Percentiles rank a stretch among this genome's conserved stretches.
Evolutionary conservation across 2,888 invertebrate genomes (phyloP).

Genomic region (Mylabris sibirica): DNA sequence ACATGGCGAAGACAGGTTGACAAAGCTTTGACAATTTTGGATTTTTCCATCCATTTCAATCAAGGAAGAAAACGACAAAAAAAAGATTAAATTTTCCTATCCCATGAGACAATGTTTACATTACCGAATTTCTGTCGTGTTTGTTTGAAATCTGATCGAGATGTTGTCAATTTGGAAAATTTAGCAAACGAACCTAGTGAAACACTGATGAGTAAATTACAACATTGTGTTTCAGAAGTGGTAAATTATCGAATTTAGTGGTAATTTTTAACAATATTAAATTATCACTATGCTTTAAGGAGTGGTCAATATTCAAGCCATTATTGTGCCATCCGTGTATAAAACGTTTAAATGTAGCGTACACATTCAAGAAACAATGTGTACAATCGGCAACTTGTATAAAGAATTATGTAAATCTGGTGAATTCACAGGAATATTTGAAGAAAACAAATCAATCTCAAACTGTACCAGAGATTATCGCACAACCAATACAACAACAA

Average conservation of each 20-base stretch:
- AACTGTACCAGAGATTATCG: not conserved
- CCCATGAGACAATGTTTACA: constrained; percentile 53
- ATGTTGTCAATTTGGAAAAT: constrained; percentile 56
- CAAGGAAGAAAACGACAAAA: constrained; percentile 12
- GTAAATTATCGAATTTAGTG: constrained; percentile 47
- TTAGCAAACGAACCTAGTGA: constrained; percentile 55
- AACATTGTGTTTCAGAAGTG: constrained; percentile 58
- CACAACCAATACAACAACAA: constrained; percentile 18
- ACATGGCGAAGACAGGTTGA: constrained; percentile 54
- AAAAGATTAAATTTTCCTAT: constrained; percentile 27
- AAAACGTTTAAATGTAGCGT: constrained; percentile 54
- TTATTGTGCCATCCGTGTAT: constrained; percentile 57
- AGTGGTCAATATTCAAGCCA: constrained; percentile 55
- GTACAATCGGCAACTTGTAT: constrained; percentile 53
- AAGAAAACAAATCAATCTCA: constrained; percentile 43
- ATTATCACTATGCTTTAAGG: constrained; percentile 48
- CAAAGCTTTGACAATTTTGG: constrained; percentile 53
- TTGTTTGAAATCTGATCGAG: constrained; percentile 56
- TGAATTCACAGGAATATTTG: constrained; percentile 40
- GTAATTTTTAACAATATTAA: constrained; percentile 23
- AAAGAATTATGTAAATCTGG: constrained; percentile 52
- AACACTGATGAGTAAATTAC: constrained; percentile 55
- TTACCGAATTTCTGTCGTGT: constrained; percentile 58
- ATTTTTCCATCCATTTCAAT: constrained; percentile 36
- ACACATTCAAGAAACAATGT: constrained; percentile 58